Base-by-base conservation (phyloP, 1,140 invertebrate genomes). In the Euura lappo region DNA sequence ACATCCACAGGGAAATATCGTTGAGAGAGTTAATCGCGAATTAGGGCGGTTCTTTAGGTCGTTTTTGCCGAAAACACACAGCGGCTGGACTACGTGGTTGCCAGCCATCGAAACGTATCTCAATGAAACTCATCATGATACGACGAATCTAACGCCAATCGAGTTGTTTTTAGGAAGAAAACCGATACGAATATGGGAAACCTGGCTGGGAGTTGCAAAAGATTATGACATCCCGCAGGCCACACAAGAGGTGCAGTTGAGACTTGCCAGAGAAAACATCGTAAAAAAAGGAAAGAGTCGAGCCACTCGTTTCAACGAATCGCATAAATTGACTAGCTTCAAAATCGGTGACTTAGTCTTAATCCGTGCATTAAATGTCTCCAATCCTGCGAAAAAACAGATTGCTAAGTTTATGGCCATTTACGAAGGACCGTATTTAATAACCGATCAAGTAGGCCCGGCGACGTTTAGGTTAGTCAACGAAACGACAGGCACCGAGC, bases 111-210 rank as follows among this genome's bases (percentile, higher is more conserved):
- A 75, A 11, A 11, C 69, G 3, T 72, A 67, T 11, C 71, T 74
- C 10, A 71, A 72, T 28, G 70, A 70, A 28, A 10, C 64, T 2
- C 68, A 75, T 11, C 71, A 75, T 46, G 68, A 75, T n/a, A 66
- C 51, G 1, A 75, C 68, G 0, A 66, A 70, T 44, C 70, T 42
- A 8, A 64, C 71, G 47, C 71, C 68, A 28, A 45, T 10, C 5
- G 74, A 75, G 44, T 8, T 75, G 4, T 64, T 66, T 43, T 28
- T 45, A 0, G 44, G 44, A 11, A 65, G 6, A 45, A 69, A 64
- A 69, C 73, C 70, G 4, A 47, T 6, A 10, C 45, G 73, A 8
- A 10, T 71, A 64, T 74, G 70, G 65, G 64, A 46, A 69, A 44
- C 68, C 6, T 74, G 44, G 8, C 13, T 66, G 6, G 44, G 46